A percentile compares a stretch with the other conserved stretches of the same genome.
Evolutionary conservation across 2,888 invertebrate species (phyloP).

Genomic region (Alloplasta piceator): DNA sequence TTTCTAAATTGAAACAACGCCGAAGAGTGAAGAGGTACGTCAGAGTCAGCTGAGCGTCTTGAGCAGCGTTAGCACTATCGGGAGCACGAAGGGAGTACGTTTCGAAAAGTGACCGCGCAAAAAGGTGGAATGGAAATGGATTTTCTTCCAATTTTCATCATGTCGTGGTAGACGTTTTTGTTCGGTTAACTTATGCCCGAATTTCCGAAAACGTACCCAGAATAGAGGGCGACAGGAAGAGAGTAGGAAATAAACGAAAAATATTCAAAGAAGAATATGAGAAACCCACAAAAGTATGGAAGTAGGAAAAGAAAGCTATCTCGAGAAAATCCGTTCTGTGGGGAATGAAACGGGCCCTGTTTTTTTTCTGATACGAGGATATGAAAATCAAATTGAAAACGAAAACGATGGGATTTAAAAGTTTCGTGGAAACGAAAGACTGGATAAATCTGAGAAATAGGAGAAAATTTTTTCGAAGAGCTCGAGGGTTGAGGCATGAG

Average conservation of each 20-base stretch:
- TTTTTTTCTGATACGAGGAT: not conserved
- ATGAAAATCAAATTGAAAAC: not conserved
- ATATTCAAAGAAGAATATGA: slow-evolving; percentile 58
- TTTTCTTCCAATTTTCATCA: slow-evolving; percentile 3
- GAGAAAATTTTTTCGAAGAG: slow-evolving; percentile 71
- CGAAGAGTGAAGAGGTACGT: not conserved
- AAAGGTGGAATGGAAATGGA: not conserved
- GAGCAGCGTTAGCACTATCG: slow-evolving; percentile 55
- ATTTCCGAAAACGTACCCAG: slow-evolving; percentile 57
- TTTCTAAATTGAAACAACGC: not conserved
- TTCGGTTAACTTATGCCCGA: slow-evolving; percentile 12
- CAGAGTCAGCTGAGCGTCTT: slow-evolving; percentile 56
- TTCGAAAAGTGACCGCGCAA: slow-evolving; percentile 49
- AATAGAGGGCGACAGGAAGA: slow-evolving; percentile 70
- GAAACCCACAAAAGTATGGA: slow-evolving; percentile 47
- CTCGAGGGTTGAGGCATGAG: slow-evolving; percentile 54
- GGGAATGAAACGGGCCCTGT: not conserved
- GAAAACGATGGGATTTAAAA: not conserved
- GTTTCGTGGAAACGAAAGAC: slow-evolving; percentile 2
- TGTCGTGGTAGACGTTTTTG: not conserved
- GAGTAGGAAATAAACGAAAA: slow-evolving; percentile 67
- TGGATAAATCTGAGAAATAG: slow-evolving; percentile 37
- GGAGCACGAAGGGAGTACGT: slow-evolving; percentile 58
- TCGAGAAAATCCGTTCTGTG: not conserved
- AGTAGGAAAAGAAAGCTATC: not conserved